Evolutionary conservation across 2,888 invertebrate species (phyloP), one percentile per base, ranked within the genome.

Genomic region (Endotricha flammealis): DNA sequence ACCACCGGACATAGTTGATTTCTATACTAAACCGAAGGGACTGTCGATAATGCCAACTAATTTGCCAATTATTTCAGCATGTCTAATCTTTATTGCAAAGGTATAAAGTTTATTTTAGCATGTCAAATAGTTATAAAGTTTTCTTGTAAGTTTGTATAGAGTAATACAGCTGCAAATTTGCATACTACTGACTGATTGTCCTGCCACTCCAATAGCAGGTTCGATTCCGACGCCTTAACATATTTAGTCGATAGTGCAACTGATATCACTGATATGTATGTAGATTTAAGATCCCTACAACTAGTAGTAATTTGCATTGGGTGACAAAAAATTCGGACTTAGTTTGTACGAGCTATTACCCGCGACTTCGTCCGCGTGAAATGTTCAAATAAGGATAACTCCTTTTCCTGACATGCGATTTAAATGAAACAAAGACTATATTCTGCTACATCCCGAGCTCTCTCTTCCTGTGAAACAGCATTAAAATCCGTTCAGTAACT

Each of bases 131-230:
- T n/a, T 3, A 20, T 6, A 6, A 8, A 2, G 7, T 8, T 20
- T 20, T 16, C n/a, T 20, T 23, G 9, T 23, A 36, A 14, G 1
- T 34, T 29, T 27, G 25, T 20, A 12, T 20, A 17, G 29, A 4
- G 11, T 12, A 12, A 31, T 45, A 53, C 69, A 70, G 66, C 65
- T 69, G 70, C 42, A 30, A 44, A 65, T 68, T 70, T 57, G 59
- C 70, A 69, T 69, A 55, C 43, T 28, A 29, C 58, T 61, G 66
- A 69, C 64, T 63, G 67, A 70, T 70, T 70, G 69, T 68, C 50
- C 69, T 62, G 68, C 55, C 64, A 53, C 46, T 53, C 48, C 34
- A 10, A 5, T 17, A 12, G 13, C 29, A 28, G 23, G 8, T 33
- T 34, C 17, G 7, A 29, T 6, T 12, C 9, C 29, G 11, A 29